Base-by-base conservation (phyloP, 2,797 vertebrate genomes). In the Philypnodon macrostomus region DNA sequence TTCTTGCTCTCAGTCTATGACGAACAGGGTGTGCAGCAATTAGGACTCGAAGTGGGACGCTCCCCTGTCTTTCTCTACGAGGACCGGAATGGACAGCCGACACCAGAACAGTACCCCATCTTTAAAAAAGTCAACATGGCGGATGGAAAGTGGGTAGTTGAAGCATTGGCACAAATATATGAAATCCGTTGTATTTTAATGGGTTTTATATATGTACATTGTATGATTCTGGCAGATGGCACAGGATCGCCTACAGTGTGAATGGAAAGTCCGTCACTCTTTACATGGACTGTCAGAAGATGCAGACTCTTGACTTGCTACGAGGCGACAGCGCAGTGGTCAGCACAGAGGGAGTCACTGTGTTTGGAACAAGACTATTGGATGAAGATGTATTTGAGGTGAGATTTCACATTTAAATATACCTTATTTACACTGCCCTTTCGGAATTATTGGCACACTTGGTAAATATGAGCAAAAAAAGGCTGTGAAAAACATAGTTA, bases 301-400 rank as follows among this genome's bases (percentile, higher is more conserved):
- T 86, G 9, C 84, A 89, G 72, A 90, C 82, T 2, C 45, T 91
- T 1, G 63, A 85, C 21, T 77, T 92, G 50, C 83, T 70, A 32
- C 83, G 87, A 10, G 90, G 90, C 1, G 85, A 89, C 2, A 39
- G 29, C 2, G 80, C 90, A 5, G 27, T 82, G 0, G 50, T 97
- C 81, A 94, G 91, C 66, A 89, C 89, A 0, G 77, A 90, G 0
- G 95, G 95, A 0, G 75, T 93, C 45, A 90, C 86, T 0, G 75
- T 96, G 30, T 90, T 97, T 19, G 95, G 94, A 16, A 92, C 88
- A 0, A 82, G 90, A 16, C 80, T 94, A 12, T 66, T 82, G 21
- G 88, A 91, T 1, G 87, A 94, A 68, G 89, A 91, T 11, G 79
- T 88, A n/a, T 98, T 97, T 18, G 86, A 96, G 93, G 95, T 96